Conservation (phyloP, 2,888 invertebrate genomes). For the Idaea straminata region DNA sequence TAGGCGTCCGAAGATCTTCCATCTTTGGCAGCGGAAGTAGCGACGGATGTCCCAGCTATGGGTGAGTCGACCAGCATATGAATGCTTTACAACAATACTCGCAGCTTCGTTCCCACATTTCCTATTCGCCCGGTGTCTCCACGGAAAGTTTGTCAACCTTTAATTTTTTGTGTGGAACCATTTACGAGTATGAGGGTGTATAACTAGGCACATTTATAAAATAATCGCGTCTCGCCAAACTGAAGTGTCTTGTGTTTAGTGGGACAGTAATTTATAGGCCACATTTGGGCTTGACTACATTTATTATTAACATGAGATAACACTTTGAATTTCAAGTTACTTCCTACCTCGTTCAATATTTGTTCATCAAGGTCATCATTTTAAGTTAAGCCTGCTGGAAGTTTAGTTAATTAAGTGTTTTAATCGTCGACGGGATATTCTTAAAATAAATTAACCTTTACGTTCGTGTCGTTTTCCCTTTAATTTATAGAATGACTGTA, state of each 20-base stretch:
- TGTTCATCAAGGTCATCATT: not conserved
- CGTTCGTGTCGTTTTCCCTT: not conserved
- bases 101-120: slow-evolving; percentile 68
- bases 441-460: not conserved
- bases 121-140: slow-evolving; percentile 73
- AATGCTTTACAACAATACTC: slow-evolving; percentile 74
- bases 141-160: slow-evolving; percentile 78
- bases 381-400: not conserved
- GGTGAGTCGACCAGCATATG: slow-evolving; percentile 73
- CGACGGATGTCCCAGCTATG: slow-evolving; percentile 78
- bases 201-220: slow-evolving; percentile 31
- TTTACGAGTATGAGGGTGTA: slow-evolving; percentile 30
- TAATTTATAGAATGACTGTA: slow-evolving; percentile 1
- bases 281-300: slow-evolving; percentile 18
- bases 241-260: slow-evolving; percentile 21
- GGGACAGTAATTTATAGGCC: slow-evolving; percentile 22
- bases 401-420: not conserved
- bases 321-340: not conserved
- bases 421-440: not conserved
- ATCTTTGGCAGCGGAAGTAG: slow-evolving; percentile 79
- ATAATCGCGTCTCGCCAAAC: slow-evolving; percentile 29
- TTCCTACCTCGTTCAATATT: not conserved
- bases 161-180: slow-evolving; percentile 67
- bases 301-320: slow-evolving; percentile 10
- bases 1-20: slow-evolving; percentile 68